phyloP scores from a whole-genome alignment of 2,797 vertebrate species.

The Halcyon chelicuti region DNA sequence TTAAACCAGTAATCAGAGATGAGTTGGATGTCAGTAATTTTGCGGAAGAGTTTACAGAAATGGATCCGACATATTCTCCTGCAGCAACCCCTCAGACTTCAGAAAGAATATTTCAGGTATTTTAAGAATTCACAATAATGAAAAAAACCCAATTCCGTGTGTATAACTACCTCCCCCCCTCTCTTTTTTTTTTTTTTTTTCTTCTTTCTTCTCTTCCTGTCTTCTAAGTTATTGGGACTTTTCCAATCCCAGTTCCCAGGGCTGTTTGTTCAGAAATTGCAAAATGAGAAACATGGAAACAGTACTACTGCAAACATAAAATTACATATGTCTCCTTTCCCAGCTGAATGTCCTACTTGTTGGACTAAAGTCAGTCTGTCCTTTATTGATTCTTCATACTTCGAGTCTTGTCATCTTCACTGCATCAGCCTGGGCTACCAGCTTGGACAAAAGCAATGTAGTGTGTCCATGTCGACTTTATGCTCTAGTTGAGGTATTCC shows the following conservation, averaged over 20 bases:
- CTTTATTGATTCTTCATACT: neutral
- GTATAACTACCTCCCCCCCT: neutral
- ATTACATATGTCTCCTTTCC: neutral
- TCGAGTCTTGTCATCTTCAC: neutral
- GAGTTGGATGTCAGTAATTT: slow-evolving; percentile 99
- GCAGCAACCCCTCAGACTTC: slow-evolving; percentile 95
- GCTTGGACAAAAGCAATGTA: neutral
- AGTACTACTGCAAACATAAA: neutral
- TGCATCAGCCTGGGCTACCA: neutral
- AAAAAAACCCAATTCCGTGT: accelerated
- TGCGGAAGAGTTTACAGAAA: slow-evolving; percentile 97
- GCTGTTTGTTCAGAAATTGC: neutral
- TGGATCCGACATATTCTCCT: slow-evolving; percentile 98
- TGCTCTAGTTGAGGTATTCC: neutral
- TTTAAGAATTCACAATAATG: neutral
- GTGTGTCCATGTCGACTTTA: neutral
- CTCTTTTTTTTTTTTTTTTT: neutral
- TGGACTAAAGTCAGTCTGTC: neutral
- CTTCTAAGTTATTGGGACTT: neutral
- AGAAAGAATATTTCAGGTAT: slow-evolving; percentile 96
- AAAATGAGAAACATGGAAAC: neutral
- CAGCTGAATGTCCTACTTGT: neutral
- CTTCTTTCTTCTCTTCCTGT: neutral
- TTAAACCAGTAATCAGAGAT: slow-evolving; percentile 95
- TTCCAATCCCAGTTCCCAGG: neutral